Conservation (phyloP, 2,797 vertebrate genomes). For the Labeo calbasu region DNA sequence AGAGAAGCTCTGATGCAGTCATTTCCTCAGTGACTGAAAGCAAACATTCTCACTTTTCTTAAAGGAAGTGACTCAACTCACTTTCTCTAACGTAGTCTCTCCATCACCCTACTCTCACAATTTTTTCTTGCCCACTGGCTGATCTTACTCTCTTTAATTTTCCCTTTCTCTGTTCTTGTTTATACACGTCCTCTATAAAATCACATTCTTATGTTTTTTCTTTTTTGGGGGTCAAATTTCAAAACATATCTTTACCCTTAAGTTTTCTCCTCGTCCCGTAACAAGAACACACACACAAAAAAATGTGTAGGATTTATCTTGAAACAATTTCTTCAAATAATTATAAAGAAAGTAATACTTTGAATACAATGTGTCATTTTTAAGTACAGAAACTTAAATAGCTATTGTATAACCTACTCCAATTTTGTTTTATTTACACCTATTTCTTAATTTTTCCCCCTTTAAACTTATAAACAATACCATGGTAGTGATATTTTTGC, state of each 20-base stretch:
- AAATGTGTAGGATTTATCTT: neutral
- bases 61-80: slow-evolving; percentile 77
- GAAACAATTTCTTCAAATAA: neutral
- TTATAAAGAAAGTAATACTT: neutral
- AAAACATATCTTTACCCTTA: neutral
- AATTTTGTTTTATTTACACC: too few species aligned
- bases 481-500: neutral
- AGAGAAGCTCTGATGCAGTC: slow-evolving; percentile 66
- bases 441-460: neutral
- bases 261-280: neutral
- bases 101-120: neutral
- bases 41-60: slow-evolving; percentile 77
- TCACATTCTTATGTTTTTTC: neutral
- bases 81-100: slow-evolving; percentile 45
- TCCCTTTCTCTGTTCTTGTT: neutral
- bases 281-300: neutral
- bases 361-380: neutral
- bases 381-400: neutral
- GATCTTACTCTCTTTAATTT: slow-evolving; percentile 7
- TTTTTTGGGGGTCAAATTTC: neutral
- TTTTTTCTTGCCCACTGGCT: slow-evolving; percentile 6
- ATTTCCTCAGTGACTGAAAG: slow-evolving; percentile 79
- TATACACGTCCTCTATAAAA: neutral
- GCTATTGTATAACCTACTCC: neutral
- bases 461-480: neutral